These are phyloP conservation scores for Trisateles emortualis DNA, from an alignment of 2,888 invertebrate species.

Conservation along the genomic window DNA sequence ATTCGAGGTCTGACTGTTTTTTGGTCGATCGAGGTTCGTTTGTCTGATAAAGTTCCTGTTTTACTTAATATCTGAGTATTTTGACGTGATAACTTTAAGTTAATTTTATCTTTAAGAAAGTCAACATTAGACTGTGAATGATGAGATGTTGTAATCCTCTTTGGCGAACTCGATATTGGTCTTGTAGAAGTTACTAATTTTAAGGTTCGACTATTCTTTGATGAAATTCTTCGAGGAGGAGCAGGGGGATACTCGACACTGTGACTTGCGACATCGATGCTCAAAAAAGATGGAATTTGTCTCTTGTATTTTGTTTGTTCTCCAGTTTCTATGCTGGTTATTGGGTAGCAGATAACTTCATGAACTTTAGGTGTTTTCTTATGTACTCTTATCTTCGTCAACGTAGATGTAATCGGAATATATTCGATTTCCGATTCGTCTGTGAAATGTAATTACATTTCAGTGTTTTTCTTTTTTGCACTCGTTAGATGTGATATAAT, in stretches of 20 bases:
- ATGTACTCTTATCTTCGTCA: conserved; percentile 93
- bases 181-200: conserved; percentile 87
- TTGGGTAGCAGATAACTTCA: conserved; percentile 89
- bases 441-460: conserved; percentile 86
- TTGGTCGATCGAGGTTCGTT: conserved; percentile 33
- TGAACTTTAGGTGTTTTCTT: conserved; percentile 85
- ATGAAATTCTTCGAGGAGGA: conserved; percentile 92
- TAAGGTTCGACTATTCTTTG: conserved; percentile 90
- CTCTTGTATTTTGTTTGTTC: conserved; percentile 84
- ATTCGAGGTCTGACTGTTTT: conserved; percentile 57
- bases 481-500: conserved; percentile 74
- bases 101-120: conserved; percentile 88
- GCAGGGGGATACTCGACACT: conserved; percentile 87
- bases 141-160: conserved; percentile 63
- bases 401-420: conserved; percentile 92
- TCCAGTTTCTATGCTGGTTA: conserved; percentile 73
- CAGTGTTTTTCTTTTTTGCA: conserved; percentile 57
- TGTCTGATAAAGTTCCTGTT: conserved; percentile 48
- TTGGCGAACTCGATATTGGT: conserved; percentile 72
- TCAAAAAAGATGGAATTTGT: conserved; percentile 86
- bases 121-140: conserved; percentile 85
- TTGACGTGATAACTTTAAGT: conserved; percentile 85
- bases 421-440: conserved; percentile 93
- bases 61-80: conserved; percentile 74
- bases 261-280: conserved; percentile 63